Evolutionary conservation across 2,888 invertebrate genomes (phyloP).

Genomic region (Dynastes hyllus): DNA sequence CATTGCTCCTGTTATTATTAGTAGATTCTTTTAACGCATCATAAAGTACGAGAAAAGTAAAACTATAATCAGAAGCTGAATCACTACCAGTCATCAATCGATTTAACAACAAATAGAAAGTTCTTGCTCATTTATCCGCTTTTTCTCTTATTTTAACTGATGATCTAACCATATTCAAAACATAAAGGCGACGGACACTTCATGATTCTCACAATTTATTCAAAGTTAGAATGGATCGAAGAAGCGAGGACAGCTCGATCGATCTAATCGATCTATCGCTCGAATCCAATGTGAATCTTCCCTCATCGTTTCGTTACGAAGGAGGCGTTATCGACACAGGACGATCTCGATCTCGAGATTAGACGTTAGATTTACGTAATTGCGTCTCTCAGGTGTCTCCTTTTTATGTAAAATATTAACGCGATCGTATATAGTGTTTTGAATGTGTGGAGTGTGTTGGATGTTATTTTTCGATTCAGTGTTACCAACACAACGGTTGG

Average conservation of each 20-base stretch:
- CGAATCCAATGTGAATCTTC: constrained; percentile 37
- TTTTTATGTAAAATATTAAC: constrained; percentile 40
- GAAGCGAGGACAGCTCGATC: constrained; percentile 30
- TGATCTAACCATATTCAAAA: constrained; percentile 23
- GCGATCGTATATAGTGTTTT: background rate
- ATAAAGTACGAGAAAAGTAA: background rate
- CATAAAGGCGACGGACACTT: constrained; percentile 9
- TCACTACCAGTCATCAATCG: background rate
- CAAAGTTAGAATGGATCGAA: constrained; percentile 14
- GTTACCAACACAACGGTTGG: too few relatives aligned
- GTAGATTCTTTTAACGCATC: background rate
- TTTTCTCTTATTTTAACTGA: background rate
- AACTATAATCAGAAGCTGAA: too few relatives aligned
- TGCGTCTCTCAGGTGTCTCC: constrained; percentile 30
- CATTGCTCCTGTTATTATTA: background rate
- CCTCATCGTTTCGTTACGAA: constrained; percentile 24
- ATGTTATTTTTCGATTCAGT: background rate
- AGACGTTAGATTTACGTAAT: constrained; percentile 46
- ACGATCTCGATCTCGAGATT: constrained; percentile 42
- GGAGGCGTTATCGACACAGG: constrained; percentile 23
- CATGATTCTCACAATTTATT: constrained; percentile 39
- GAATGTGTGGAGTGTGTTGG: background rate
- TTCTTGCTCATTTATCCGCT: background rate
- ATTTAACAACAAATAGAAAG: constrained; percentile 7
- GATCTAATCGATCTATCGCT: constrained; percentile 25